Conservation (phyloP, 1,140 invertebrate genomes). For the Diorhabda elongata region DNA sequence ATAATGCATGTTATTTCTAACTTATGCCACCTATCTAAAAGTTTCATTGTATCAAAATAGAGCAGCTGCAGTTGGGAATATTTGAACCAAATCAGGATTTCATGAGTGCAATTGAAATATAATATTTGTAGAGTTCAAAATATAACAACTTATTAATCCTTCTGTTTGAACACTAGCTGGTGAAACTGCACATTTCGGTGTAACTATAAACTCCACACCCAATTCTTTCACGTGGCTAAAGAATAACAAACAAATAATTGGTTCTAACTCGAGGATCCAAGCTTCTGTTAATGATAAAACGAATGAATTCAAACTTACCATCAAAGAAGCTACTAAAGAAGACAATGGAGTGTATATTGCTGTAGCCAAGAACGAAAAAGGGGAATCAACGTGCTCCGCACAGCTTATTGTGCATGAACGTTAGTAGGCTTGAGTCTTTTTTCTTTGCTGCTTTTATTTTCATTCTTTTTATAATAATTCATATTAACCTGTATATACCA, state of each 20-base stretch:
- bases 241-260: constrained; percentile 72
- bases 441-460: constrained; percentile 1
- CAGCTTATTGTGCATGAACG: constrained; percentile 79
- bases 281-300: constrained; percentile 54
- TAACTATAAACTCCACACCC: constrained; percentile 61
- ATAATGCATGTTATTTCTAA: too few species aligned
- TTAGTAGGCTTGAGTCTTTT: constrained; percentile 50
- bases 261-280: constrained; percentile 69
- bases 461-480: too few species aligned
- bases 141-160: background rate
- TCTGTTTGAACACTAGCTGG: constrained; percentile 59
- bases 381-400: constrained; percentile 76
- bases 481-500: too few species aligned
- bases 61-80: too few species aligned
- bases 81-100: too few species aligned
- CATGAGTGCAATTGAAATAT: too few species aligned
- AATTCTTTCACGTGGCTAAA: constrained; percentile 79
- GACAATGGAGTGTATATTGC: constrained; percentile 91
- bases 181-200: constrained; percentile 80
- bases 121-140: background rate
- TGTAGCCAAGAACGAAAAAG: constrained; percentile 75
- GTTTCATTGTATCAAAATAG: too few species aligned
- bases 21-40: too few species aligned
- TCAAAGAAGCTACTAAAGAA: constrained; percentile 74
- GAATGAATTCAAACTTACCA: constrained; percentile 62